A percentile compares a stretch with the other conserved stretches of the same genome.
Conservation (phyloP, 2,113 vertebrate genomes). For the Pteronura brasiliensis region DNA sequence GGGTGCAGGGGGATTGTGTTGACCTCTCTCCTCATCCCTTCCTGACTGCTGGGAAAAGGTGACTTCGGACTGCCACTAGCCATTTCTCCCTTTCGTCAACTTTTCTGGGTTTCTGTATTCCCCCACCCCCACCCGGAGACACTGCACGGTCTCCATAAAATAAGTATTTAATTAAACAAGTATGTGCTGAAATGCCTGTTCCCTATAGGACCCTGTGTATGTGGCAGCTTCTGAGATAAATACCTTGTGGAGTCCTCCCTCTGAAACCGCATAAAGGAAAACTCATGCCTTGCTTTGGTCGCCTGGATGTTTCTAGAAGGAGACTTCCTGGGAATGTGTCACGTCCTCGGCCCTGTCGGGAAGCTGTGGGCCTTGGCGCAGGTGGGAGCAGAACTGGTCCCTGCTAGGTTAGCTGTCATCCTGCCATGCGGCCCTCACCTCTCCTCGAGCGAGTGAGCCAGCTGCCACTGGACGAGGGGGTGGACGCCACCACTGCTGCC, state of each 20-base stretch:
- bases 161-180: conserved; percentile 16
- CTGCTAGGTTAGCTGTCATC: neutral
- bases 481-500: neutral
- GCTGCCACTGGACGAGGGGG: conserved; percentile 59
- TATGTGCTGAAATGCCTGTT: neutral
- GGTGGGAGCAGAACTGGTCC: neutral
- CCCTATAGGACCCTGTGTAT: neutral
- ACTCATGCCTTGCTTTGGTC: neutral
- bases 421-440: conserved; percentile 72
- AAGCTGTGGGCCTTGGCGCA: neutral
- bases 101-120: neutral
- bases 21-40: neutral
- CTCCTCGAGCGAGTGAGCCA: conserved; percentile 71
- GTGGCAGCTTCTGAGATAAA: neutral
- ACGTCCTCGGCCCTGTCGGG: neutral
- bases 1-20: fast-evolving
- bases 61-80: neutral
- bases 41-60: neutral
- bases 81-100: neutral
- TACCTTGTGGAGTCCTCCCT: neutral
- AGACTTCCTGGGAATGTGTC: neutral
- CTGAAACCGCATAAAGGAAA: neutral
- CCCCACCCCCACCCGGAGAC: neutral
- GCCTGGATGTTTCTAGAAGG: neutral
- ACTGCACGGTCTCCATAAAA: neutral